Evolutionary conservation across 2,888 invertebrate species (phyloP), one percentile per base, ranked within the genome.

Genomic region (Nymphalis urticae): DNA sequence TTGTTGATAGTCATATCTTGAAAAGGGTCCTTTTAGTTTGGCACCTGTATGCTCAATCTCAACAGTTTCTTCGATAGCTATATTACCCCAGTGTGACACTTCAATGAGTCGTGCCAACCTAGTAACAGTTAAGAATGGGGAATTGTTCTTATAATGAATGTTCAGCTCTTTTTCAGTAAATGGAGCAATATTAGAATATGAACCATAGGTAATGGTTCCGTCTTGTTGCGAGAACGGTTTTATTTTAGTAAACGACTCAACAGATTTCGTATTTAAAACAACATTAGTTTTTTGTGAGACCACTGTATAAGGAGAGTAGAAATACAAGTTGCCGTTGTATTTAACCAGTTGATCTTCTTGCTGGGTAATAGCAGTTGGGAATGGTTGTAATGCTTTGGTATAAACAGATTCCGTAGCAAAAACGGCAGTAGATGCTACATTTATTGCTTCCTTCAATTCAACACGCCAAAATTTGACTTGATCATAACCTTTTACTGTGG

Each of bases 81-180:
- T 97, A 82, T 99, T 99, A 10, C 99, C 99, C 99, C 99, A 99
- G 85, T 99, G 99, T 0, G 99, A 99, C 2, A 99, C 95, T 90
- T 99, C 99, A 79, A 99, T 96, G 0, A 95, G 92, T 62, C 99
- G 94, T 77, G 97, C 96, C 76, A 99, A 87, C 59, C 94, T 94
- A 0, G 97, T 97, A 0, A 99, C 97, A n/a, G 97, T 97, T 75
- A 99, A 90, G 89, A 99, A 99, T 47, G 99, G 98, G 53, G 97
- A 95, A 85, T 98, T 98, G 87, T 99, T 99, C 88, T 99, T 99
- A 84, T 96, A 99, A 86, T 99, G 99, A 48, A 99, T 93, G 53
- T 91, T 91, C 76, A 99, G 85, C 75, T 95, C 95, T 75, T 96
- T 95, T 73, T 91, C 85, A 21, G 92, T 86, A 71, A 93, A 93